Percentiles rank a stretch among this genome's conserved stretches.
These are phyloP conservation scores for Rhogogaster chlorosoma DNA, from an alignment of 2,888 invertebrate genomes.

Conservation along the genomic window DNA sequence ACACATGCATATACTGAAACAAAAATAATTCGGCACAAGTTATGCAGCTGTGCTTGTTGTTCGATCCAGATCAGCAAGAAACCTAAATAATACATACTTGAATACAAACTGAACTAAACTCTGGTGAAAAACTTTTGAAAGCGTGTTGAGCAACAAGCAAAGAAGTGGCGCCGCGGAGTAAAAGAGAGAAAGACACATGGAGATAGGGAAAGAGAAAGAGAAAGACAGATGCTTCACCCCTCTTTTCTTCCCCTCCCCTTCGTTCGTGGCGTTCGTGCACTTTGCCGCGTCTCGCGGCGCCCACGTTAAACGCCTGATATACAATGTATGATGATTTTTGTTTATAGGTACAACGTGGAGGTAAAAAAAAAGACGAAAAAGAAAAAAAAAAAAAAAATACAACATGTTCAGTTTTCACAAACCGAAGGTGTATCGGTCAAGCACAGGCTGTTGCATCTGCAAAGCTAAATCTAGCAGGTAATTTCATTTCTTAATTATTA, in stretches of 20 bases:
- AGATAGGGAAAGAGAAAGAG: neutral
- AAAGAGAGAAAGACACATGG: neutral
- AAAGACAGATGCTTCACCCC: neutral
- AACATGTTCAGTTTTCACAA: conserved; percentile 93
- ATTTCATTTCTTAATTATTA: conserved; percentile 52
- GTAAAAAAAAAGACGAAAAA: conserved; percentile 59
- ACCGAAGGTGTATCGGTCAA: conserved; percentile 90
- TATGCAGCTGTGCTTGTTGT: conserved; percentile 5
- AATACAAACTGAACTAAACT: conserved; percentile 14
- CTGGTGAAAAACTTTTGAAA: conserved; percentile 19
- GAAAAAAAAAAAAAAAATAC: conserved; percentile 52
- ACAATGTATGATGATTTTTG: conserved; percentile 12
- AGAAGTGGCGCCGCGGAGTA: neutral
- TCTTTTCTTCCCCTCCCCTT: conserved; percentile 1
- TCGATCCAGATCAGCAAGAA: neutral
- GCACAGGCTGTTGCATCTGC: conserved; percentile 92
- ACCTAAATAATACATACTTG: neutral
- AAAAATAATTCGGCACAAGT: conserved; percentile 20
- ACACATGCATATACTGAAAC: neutral
- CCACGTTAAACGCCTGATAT: neutral
- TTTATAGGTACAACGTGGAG: conserved; percentile 41
- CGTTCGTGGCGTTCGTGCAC: conserved; percentile 30
- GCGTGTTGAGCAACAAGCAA: conserved; percentile 28
- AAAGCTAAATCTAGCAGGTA: conserved; percentile 92
- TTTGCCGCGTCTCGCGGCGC: conserved; percentile 35